Evolutionary conservation across 2,797 vertebrate genomes (phyloP), one percentile per base, ranked within the genome.

Genomic region (Neoniphon sammara): DNA sequence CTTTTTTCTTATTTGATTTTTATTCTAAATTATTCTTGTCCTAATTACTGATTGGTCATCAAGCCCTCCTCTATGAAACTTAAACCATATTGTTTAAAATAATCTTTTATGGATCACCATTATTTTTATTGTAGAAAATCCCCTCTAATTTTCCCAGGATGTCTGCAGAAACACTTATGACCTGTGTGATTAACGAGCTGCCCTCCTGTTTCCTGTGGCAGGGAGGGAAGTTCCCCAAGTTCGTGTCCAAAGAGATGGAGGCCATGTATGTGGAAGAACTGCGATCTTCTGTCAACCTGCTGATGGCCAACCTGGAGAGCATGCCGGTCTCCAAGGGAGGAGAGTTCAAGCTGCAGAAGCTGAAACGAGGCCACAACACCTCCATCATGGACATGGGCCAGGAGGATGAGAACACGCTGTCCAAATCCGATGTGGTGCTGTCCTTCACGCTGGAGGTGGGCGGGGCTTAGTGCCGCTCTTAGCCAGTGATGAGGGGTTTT

Each of bases 301-400:
- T 99, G 73, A 99, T 99, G 98, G 98, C 97, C 52, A 99, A 99
- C 91, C 83, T 99, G 82, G 98, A 99, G 90, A 99, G 98, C 93
- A 99, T 99, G 98, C 98, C 98, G 0, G 97, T 99, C 70, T 98
- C 98, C 70, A 98, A 98, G 92, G 98, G 98, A 0, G 97, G 97
- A 31, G 98, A 99, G 85, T 99, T 99, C 92, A 99, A 99, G 88
- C 94, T 99, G 46, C 98, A 99, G 92, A 99, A 98, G 78, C 95
- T 99, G 65, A 99, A 98, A 75, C 94, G 98, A 66, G 97, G 97
- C 58, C 97, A 99, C 93, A 99, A 99, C 61, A 94, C 97, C n/a
- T 99, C 98, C 52, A 98, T 99, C 86, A 99, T 99, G 61, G 98
- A 99, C 89, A 97, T 99, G 97, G 98, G 98, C 2, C 97, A 99